phyloP scores from a whole-genome alignment of 2,797 vertebrate genomes.

The Erethizon dorsatum region DNA sequence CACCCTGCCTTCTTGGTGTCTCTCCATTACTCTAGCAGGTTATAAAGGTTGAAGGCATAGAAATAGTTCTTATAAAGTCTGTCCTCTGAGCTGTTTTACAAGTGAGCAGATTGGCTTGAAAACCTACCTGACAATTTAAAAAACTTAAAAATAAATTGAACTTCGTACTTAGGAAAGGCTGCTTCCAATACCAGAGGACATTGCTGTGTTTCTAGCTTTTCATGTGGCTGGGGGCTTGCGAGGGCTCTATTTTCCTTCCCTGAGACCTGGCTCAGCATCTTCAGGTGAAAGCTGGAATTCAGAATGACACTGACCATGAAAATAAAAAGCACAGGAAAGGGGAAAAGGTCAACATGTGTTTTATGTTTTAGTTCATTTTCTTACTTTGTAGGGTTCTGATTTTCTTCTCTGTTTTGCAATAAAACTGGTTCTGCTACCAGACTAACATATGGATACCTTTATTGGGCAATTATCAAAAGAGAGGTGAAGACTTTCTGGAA shows the following conservation, averaged over 20 bases:
- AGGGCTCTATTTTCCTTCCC: conserved; percentile 51
- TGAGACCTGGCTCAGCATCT: background rate
- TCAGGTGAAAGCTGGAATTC: conserved; percentile 69
- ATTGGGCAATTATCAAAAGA: conserved; percentile 65
- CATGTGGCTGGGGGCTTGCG: background rate
- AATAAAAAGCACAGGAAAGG: conserved; percentile 41
- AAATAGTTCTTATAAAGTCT: background rate
- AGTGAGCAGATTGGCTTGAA: conserved; percentile 25
- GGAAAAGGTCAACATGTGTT: conserved; percentile 58
- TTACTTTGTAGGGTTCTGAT: conserved; percentile 56
- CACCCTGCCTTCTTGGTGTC: background rate
- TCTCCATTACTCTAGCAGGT: background rate
- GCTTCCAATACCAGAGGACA: background rate
- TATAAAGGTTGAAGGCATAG: conserved; percentile 27
- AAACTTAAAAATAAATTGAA: conserved; percentile 73
- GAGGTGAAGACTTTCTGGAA: conserved; percentile 7
- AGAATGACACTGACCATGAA: background rate
- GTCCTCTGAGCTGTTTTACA: conserved; percentile 21
- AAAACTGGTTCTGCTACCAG: conserved; percentile 58
- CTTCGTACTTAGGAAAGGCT: conserved; percentile 31
- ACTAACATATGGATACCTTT: conserved; percentile 62
- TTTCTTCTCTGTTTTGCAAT: conserved; percentile 58
- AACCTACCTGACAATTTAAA: conserved; percentile 36
- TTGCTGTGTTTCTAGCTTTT: conserved; percentile 5
- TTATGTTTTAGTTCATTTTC: conserved; percentile 66